Base-by-base conservation (phyloP, 2,888 invertebrate species). In the Dinocampus coccinellae region DNA sequence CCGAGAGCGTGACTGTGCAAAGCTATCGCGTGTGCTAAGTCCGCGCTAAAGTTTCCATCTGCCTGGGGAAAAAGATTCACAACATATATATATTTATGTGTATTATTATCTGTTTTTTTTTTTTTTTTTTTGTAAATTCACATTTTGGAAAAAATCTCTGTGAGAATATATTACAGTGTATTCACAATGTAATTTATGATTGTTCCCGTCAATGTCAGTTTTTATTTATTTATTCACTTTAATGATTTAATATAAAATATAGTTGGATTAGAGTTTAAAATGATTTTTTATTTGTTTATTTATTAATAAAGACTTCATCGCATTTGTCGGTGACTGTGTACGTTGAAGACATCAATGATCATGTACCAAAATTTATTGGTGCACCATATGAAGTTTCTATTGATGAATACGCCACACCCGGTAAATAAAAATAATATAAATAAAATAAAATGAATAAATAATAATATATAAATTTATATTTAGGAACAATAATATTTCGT, bases 341-440 rank as follows among this genome's bases (percentile, higher is more conserved):
- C 86, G 94, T 96, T 6, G 95, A 96, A 87, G 96, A 96, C 83
- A 91, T 96, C 53, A 96, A 96, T 83, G 95, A 96, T 88, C 94
- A 96, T 86, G 90, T 92, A 0, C 95, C 95, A 0, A 89, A 91
- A 82, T 96, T 96, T 86, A 86, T 92, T 60, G 93, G 93, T 74
- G 91, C 93, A 0, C 96, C 96, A 0, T 96, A 96, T 83, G 90
- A 91, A 64, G 90, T 95, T 7, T 91, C 92, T 53, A 94, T 96
- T 20, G 95, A 95, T 79, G 95, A 95, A 86, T 90, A 94, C 22
- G 95, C 95, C 3, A 93, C 95, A 47, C 90, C 91, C 77, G 93
- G 93, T 93, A 16, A 47, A 29, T 60, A 29, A 52, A 60, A 60
- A 42, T 20, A 26, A 52, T 36, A 53, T 29, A n/a, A 26, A 16